These are phyloP conservation scores for Drosophila nebulosa DNA, from an alignment of 1,140 invertebrate genomes.

Conservation along the genomic window DNA sequence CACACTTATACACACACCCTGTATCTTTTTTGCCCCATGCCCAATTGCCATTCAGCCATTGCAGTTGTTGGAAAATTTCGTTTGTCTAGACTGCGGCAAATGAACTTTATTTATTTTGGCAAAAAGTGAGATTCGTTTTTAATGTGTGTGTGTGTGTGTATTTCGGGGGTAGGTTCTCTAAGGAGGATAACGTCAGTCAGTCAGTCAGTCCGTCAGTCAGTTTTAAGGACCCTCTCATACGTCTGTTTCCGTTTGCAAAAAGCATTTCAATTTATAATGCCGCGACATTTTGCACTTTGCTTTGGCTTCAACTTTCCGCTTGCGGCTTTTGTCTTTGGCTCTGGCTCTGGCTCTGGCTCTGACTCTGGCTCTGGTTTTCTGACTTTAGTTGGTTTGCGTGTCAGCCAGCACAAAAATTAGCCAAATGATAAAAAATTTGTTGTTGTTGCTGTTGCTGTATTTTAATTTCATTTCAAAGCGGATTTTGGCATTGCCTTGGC, in stretches of 20 bases:
- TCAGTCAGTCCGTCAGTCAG: not conserved
- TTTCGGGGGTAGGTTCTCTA: constrained; percentile 6
- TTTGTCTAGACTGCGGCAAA: constrained; percentile 76
- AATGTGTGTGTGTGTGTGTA: constrained; percentile 18
- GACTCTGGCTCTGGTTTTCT: not conserved
- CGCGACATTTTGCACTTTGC: constrained; percentile 76
- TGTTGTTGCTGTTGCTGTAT: constrained; percentile 28
- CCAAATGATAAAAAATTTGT: constrained; percentile 57
- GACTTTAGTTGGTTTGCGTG: constrained; percentile 32
- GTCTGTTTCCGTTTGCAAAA: constrained; percentile 37
- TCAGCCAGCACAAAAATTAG: constrained; percentile 52
- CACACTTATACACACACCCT: not conserved
- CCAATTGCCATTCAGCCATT: constrained; percentile 13
- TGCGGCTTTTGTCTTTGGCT: constrained; percentile 25
- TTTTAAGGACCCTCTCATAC: constrained; percentile 60
- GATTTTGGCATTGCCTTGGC: constrained; percentile 58
- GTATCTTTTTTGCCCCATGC: not conserved
- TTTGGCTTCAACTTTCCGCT: constrained; percentile 30
- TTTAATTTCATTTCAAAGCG: constrained; percentile 72
- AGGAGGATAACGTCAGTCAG: constrained; percentile 1
- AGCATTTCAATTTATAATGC: constrained; percentile 67
- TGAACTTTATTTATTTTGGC: constrained; percentile 57
- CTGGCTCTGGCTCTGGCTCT: constrained; percentile 14
- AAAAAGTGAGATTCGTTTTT: constrained; percentile 66
- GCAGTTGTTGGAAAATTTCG: constrained; percentile 57